These are phyloP conservation scores for Sebastes steindachneri DNA, from an alignment of 2,797 vertebrate species.

Conservation along the genomic window DNA sequence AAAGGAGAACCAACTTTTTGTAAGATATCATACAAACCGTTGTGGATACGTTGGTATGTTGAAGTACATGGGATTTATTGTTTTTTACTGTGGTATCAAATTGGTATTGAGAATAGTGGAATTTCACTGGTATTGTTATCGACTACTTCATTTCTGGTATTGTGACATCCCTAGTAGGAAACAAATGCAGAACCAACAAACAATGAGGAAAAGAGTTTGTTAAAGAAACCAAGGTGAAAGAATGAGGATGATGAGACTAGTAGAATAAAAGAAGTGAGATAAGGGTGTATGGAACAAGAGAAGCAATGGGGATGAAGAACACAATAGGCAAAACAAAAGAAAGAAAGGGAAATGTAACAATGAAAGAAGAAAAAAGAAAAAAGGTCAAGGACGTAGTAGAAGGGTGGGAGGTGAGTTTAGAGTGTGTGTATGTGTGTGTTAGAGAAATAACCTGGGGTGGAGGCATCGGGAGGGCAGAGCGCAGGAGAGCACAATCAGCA, in stretches of 20 bases:
- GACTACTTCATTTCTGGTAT: no score
- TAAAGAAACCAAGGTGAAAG: neutral
- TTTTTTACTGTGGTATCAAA: neutral
- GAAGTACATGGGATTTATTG: neutral
- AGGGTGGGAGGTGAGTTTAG: constrained; percentile 24
- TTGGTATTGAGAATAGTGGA: neutral
- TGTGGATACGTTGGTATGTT: neutral
- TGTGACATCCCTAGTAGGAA: neutral
- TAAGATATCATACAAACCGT: no score
- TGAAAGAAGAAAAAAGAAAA: constrained; percentile 1
- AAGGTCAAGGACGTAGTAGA: constrained; percentile 39
- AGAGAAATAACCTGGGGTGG: constrained; percentile 52
- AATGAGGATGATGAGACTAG: neutral
- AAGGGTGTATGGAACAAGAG: neutral
- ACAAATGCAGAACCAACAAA: neutral
- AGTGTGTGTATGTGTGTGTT: constrained; percentile 5
- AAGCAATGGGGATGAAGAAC: neutral
- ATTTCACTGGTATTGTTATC: fast-evolving
- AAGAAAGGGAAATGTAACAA: neutral
- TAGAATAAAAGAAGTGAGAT: neutral
- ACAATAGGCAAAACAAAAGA: neutral
- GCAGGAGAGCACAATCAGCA: constrained; percentile 70
- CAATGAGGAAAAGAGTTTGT: fast-evolving
- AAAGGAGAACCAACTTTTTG: fast-evolving
- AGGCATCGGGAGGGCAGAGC: constrained; percentile 45